Conservation (phyloP, 2,113 vertebrate genomes). For the Coracopsis vasa region DNA sequence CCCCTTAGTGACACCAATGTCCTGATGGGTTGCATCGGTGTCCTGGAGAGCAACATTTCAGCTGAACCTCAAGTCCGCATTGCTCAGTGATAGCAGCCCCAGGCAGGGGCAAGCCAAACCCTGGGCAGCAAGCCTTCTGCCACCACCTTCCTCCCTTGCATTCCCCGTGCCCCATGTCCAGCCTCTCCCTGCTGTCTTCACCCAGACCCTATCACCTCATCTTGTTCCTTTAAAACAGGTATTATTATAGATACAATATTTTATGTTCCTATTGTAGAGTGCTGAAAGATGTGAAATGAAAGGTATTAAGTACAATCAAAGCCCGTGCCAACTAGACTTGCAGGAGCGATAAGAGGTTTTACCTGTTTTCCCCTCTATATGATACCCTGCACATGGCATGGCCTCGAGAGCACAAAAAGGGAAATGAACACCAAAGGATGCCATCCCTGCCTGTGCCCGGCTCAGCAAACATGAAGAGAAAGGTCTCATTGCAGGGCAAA, state of each 20-base stretch:
- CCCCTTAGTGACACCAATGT: accelerated
- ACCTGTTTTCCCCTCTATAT: not conserved
- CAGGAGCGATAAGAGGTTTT: not conserved
- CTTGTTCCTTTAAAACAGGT: not conserved
- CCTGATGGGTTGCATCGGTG: too few species aligned
- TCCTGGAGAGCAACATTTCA: not conserved
- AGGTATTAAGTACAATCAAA: not conserved
- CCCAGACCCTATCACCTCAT: not conserved
- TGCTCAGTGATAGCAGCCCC: not conserved
- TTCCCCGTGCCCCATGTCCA: not conserved
- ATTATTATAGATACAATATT: not conserved
- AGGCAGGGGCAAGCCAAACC: not conserved
- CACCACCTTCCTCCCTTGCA: not conserved
- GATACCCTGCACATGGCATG: not conserved
- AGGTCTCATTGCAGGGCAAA: not conserved
- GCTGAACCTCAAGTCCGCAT: not conserved
- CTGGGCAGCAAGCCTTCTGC: accelerated
- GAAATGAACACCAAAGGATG: accelerated
- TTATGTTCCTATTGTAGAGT: not conserved
- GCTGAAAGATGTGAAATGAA: not conserved
- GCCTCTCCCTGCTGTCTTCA: not conserved
- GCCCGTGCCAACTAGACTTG: not conserved
- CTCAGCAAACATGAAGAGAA: not conserved
- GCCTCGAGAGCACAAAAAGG: not conserved
- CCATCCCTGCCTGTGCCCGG: not conserved